phyloP scores from a whole-genome alignment of 2,888 invertebrate genomes.

The Thereva nobilitata region DNA sequence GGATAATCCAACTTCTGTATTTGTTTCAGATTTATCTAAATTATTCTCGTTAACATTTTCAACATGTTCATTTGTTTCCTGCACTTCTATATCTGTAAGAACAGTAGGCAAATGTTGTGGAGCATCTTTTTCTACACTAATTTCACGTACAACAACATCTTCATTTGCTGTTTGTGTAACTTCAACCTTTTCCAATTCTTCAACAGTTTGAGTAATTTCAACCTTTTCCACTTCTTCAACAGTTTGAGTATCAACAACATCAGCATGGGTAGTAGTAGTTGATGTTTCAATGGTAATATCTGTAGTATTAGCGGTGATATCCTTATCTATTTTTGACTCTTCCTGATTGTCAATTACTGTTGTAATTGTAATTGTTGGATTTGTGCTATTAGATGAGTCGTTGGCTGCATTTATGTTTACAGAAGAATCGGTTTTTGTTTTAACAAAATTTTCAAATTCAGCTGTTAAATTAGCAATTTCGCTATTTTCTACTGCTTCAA shows the following conservation, averaged over 20 bases:
- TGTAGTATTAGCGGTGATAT: conserved; percentile 19
- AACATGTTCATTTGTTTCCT: not conserved
- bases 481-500: conserved; percentile 38
- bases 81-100: too few relatives aligned
- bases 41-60: not conserved
- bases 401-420: conserved; percentile 29
- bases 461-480: conserved; percentile 51
- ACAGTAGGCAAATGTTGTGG: not conserved
- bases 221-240: not conserved
- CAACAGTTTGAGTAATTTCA: not conserved
- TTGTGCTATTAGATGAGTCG: not conserved
- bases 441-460: conserved; percentile 52
- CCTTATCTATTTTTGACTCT: not conserved
- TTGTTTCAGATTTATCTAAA: not conserved
- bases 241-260: conserved; percentile 28
- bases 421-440: conserved; percentile 35
- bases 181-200: not conserved
- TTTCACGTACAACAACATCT: not conserved
- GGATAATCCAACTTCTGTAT: not conserved
- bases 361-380: not conserved
- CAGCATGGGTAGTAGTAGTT: conserved; percentile 35
- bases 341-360: not conserved
- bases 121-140: not conserved
- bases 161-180: too few relatives aligned
- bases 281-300: conserved; percentile 39